Evolutionary conservation across 2,113 vertebrate genomes (phyloP).

Genomic region (Falcunculus frontatus): DNA sequence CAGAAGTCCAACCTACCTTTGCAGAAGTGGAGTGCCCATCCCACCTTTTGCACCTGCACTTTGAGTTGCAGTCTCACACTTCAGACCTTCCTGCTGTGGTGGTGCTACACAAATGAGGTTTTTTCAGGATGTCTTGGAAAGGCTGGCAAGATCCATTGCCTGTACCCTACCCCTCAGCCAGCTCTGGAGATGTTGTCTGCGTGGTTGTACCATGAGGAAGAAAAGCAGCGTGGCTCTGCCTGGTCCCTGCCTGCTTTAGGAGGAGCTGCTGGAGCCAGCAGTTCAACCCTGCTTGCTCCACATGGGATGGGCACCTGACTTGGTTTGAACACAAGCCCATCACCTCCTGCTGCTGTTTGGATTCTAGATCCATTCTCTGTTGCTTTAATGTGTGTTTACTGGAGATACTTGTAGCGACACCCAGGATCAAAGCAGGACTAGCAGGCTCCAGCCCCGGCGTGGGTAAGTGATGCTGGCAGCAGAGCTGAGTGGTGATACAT

Average conservation of each 20-base stretch:
- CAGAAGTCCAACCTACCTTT: not conserved
- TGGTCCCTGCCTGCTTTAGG: not conserved
- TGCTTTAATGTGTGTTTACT: not conserved
- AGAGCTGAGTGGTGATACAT: not conserved
- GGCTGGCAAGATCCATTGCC: not conserved
- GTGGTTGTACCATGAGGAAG: not conserved
- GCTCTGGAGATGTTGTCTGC: not conserved
- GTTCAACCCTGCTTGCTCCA: not conserved
- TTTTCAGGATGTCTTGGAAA: not conserved
- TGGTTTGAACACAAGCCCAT: not conserved
- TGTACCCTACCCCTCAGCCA: not conserved
- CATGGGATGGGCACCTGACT: fast-evolving
- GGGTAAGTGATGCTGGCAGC: not conserved
- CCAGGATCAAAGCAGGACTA: not conserved
- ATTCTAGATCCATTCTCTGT: not conserved
- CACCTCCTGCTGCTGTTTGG: not conserved
- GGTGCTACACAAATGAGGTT: not conserved
- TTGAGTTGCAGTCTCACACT: not conserved
- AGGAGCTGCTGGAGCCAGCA: not conserved
- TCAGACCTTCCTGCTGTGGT: not conserved
- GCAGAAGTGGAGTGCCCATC: not conserved
- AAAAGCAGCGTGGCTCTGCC: not conserved
- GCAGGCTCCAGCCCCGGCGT: fast-evolving
- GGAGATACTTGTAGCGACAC: not conserved
- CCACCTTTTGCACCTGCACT: not conserved